Conservation (phyloP, 2,797 vertebrate genomes). For the Epinephelus coioides region DNA sequence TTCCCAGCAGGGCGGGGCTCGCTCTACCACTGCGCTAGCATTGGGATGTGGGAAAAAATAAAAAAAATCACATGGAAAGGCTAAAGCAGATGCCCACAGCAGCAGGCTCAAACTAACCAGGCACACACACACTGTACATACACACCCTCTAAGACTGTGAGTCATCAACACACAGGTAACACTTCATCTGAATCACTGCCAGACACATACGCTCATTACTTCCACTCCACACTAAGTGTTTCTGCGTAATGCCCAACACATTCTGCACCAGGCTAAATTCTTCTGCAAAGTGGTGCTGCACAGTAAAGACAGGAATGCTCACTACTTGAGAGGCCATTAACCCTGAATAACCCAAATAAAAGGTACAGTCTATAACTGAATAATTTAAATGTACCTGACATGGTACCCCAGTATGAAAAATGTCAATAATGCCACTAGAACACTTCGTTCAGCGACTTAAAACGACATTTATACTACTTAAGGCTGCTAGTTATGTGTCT, state of each 20-base stretch:
- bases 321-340: not conserved
- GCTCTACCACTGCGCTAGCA: conserved; percentile 39
- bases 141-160: not conserved
- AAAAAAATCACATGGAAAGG: conserved; percentile 60
- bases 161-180: conserved; percentile 44
- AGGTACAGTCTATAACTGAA: not conserved
- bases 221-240: not conserved
- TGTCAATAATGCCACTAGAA: not conserved
- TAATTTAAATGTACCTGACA: not conserved
- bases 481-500: no score
- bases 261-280: not conserved
- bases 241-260: conserved; percentile 5
- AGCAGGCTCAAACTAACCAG: conserved; percentile 26
- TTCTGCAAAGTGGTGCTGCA: not conserved
- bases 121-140: conserved; percentile 16
- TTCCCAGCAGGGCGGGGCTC: conserved; percentile 71
- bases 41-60: conserved; percentile 55
- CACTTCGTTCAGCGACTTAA: not conserved
- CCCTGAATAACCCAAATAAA: not conserved
- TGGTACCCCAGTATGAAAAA: not conserved
- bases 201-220: conserved; percentile 9
- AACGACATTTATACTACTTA: not conserved
- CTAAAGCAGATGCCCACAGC: conserved; percentile 52
- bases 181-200: conserved; percentile 29
- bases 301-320: not conserved